These are phyloP conservation scores for Anolis apletophallus DNA, from an alignment of 2,797 vertebrate genomes.

Conservation along the genomic window DNA sequence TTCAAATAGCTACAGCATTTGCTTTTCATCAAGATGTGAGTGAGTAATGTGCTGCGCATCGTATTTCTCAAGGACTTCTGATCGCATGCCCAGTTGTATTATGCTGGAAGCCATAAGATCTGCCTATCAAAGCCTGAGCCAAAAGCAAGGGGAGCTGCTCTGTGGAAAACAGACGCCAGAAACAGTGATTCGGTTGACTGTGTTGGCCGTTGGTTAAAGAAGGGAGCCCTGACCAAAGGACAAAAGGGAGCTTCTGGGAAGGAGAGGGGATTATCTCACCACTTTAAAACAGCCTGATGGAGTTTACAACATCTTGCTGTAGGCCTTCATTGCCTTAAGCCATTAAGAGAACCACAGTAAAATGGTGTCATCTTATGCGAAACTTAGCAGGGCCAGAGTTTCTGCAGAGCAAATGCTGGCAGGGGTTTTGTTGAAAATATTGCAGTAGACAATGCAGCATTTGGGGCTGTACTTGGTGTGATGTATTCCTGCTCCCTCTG, in stretches of 20 bases:
- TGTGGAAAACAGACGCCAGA: neutral
- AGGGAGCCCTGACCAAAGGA: neutral
- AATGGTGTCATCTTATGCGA: neutral
- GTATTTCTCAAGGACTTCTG: slow-evolving; percentile 30
- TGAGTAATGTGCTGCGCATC: slow-evolving; percentile 18
- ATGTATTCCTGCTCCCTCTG: neutral
- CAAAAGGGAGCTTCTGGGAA: neutral
- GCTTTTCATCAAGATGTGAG: slow-evolving; percentile 25
- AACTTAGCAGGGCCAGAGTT: neutral
- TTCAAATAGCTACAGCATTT: slow-evolving; percentile 38
- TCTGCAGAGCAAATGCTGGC: neutral
- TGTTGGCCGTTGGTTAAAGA: neutral
- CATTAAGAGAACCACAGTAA: neutral
- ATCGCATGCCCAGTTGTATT: neutral
- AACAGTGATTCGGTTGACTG: slow-evolving; percentile 20
- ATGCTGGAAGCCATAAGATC: neutral
- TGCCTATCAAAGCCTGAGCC: neutral
- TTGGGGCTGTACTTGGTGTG: neutral
- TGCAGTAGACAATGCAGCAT: slow-evolving; percentile 9
- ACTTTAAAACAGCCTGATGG: neutral
- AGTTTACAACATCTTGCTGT: neutral
- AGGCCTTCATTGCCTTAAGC: slow-evolving; percentile 2
- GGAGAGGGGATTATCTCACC: slow-evolving; percentile 14
- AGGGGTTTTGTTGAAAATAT: neutral
- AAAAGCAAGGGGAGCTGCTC: neutral